A percentile compares a stretch with the other conserved stretches of the same genome.
These are phyloP conservation scores for Taenioides sp. DNA, from an alignment of 2,797 vertebrate species.

Conservation along the genomic window DNA sequence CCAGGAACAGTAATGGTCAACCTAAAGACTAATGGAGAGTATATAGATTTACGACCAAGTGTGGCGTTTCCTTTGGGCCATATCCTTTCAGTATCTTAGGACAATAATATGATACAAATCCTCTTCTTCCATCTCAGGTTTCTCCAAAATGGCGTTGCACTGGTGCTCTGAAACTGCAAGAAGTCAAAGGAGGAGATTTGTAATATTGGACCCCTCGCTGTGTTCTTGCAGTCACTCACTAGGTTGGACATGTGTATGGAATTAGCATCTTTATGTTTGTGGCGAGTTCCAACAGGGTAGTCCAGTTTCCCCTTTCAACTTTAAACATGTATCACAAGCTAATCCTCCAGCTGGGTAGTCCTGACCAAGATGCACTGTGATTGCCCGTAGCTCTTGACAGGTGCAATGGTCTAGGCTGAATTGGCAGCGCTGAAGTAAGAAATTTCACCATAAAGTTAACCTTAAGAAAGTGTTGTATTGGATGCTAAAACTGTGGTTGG, in stretches of 20 bases:
- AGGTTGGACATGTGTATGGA: background rate
- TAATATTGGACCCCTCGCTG: constrained; percentile 66
- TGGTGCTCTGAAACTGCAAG: constrained; percentile 72
- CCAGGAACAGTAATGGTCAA: constrained; percentile 26
- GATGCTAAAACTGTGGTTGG: background rate
- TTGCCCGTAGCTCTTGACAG: background rate
- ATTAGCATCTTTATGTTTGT: background rate
- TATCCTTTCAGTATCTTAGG: constrained; percentile 25
- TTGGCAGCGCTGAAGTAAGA: background rate
- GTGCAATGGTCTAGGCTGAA: background rate
- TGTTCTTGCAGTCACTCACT: constrained; percentile 75
- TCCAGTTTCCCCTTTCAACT: background rate
- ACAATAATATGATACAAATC: constrained; percentile 26
- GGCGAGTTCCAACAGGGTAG: background rate
- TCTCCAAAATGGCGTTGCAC: constrained; percentile 5
- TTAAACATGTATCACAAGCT: background rate
- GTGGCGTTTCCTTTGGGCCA: constrained; percentile 19
- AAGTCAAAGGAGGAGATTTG: constrained; percentile 54
- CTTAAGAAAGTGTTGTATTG: background rate
- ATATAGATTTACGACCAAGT: constrained; percentile 36
- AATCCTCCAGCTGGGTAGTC: background rate
- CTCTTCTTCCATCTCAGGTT: constrained; percentile 8
- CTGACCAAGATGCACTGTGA: background rate
- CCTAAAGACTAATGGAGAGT: constrained; percentile 46
- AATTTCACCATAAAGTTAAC: background rate